Evolutionary conservation across 1,140 invertebrate genomes (phyloP).

Genomic region (Reticulitermes speratus): DNA sequence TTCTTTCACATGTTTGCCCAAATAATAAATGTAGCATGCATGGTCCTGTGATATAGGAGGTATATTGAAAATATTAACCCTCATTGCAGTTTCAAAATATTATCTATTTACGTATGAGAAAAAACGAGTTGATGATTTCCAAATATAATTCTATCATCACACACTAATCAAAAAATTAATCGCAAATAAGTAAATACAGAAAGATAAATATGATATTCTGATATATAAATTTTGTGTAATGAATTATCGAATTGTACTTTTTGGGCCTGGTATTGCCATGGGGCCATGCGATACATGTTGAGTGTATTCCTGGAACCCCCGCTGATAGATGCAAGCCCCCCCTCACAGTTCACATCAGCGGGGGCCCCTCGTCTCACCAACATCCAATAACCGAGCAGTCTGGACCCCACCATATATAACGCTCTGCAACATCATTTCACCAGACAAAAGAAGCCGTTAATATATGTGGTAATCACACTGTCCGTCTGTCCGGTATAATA

Average conservation of each 20-base stretch:
- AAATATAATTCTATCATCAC: no score
- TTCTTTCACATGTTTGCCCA: no score
- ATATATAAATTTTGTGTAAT: no score
- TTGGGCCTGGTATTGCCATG: background rate
- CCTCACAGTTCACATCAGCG: constrained; percentile 31
- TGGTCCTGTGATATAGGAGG: no score
- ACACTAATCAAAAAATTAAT: no score
- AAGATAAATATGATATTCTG: no score
- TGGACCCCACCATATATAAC: background rate
- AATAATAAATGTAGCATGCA: no score
- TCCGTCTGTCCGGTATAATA: constrained; percentile 22
- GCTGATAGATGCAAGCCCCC: constrained; percentile 18
- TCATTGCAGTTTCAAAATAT: no score
- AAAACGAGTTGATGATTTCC: no score
- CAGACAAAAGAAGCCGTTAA: constrained; percentile 20
- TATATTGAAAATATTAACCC: no score
- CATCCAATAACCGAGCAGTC: background rate
- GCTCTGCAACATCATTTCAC: background rate
- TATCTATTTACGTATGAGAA: no score
- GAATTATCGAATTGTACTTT: background rate
- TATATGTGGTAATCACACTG: constrained; percentile 17
- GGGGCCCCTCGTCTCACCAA: constrained; percentile 7
- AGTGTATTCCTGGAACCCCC: constrained; percentile 20
- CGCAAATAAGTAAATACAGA: no score
- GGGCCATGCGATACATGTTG: background rate